Percentiles rank a stretch among this genome's conserved stretches.
phyloP scores from a whole-genome alignment of 2,113 vertebrate species.

The Phylloscopus trochilus region DNA sequence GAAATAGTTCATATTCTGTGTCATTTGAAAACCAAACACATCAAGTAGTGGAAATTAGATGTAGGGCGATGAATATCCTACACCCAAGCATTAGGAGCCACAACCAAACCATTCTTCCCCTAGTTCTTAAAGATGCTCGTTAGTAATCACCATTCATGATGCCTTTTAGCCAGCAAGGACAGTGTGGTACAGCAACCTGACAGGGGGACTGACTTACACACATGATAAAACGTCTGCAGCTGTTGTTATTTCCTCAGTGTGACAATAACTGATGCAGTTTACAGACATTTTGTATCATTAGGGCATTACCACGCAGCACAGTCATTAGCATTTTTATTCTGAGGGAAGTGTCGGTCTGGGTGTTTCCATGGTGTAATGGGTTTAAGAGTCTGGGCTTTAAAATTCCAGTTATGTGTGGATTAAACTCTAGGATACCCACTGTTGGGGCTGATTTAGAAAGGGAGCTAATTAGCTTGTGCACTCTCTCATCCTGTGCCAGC shows the following conservation, averaged over 20 bases:
- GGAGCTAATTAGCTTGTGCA: neutral
- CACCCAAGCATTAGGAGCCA: neutral
- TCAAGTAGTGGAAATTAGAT: neutral
- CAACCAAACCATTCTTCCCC: neutral
- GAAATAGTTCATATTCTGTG: neutral
- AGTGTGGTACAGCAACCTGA: neutral
- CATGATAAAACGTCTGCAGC: neutral
- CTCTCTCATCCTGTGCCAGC: neutral
- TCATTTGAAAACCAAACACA: neutral
- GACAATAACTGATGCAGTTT: neutral
- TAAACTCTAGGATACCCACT: slow-evolving; percentile 30
- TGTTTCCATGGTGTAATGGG: neutral
- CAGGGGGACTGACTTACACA: neutral
- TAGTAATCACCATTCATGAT: neutral
- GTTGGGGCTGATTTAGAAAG: neutral
- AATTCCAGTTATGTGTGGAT: slow-evolving; percentile 1
- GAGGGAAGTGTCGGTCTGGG: neutral
- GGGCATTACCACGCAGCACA: neutral
- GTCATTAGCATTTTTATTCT: neutral
- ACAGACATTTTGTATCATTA: neutral
- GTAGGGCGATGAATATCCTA: neutral
- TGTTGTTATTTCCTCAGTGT: neutral
- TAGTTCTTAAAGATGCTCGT: neutral
- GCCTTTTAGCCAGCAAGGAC: neutral
- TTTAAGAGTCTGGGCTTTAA: neutral